Conservation (phyloP, 2,888 invertebrate species). For the Stenurella melanura region DNA sequence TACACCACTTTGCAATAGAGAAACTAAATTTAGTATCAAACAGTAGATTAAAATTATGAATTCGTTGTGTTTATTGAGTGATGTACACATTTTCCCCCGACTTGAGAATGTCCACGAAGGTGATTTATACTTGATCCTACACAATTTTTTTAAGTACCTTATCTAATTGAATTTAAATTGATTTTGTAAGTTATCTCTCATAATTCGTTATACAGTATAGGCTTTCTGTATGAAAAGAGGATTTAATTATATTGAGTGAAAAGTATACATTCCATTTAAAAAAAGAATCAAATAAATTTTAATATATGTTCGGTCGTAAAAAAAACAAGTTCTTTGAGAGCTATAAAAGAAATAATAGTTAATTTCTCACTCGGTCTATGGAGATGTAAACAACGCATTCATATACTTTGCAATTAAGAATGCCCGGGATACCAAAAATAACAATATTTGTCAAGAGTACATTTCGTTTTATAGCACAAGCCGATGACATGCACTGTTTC, state of each 20-base stretch:
- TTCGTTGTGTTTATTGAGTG: background rate
- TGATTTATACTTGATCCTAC: background rate
- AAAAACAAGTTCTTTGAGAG: constrained; percentile 24
- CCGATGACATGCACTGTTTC: constrained; percentile 46
- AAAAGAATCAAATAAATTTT: constrained; percentile 33
- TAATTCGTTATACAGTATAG: background rate
- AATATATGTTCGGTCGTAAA: constrained; percentile 33
- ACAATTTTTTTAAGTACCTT: background rate
- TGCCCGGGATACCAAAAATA: constrained; percentile 51
- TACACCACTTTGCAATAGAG: no score
- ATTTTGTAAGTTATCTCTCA: background rate
- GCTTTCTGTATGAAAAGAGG: background rate
- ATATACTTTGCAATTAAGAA: constrained; percentile 46
- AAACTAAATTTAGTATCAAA: no score
- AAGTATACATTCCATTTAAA: constrained; percentile 13
- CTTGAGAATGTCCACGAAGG: background rate
- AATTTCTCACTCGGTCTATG: constrained; percentile 36
- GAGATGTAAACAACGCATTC: constrained; percentile 45
- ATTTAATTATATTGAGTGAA: constrained; percentile 7
- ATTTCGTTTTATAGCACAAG: constrained; percentile 51
- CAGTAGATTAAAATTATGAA: no score
- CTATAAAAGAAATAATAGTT: constrained; percentile 39
- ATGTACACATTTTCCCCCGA: background rate
- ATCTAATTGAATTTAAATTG: constrained; percentile 7
- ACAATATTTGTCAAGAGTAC: constrained; percentile 56